Base-by-base conservation (phyloP, 2,113 vertebrate genomes). In the Edolisoma coerulescens region DNA sequence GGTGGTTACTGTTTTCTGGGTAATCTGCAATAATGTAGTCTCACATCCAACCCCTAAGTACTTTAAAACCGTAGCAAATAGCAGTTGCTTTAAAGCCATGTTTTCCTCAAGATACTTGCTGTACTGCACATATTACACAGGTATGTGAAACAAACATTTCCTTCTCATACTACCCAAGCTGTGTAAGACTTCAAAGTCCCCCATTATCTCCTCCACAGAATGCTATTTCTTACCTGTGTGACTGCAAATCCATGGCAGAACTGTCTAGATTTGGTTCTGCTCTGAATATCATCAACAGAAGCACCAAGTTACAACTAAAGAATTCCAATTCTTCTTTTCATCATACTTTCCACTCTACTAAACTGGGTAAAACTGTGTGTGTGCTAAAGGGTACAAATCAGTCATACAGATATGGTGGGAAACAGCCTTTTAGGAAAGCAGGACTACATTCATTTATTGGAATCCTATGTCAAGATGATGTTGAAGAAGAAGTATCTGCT, bases 401-500 rank as follows among this genome's bases (percentile, higher is more conserved):
- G 30, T 3, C 7, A 63, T 1, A 52, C 5, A 52, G 27, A 18
- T 22, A 22, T 6, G 27, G 20, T 39, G 10, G 18, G 37, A 76
- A 79, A 50, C 13, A 61, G 8, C 18, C 64, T 47, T 59, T 41
- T 16, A 73, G 61, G 65, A 61, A 70, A 67, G 57, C 37, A 77
- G 50, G 33, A 37, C 33, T n/a, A 57, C 32, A 35, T 33, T 60
- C 8, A 28, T 32, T 63, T 63, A 33, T 4, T 63, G 50, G 33
- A 56, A 75, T 52, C 18, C 2, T 11, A 23, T 2, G 9, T 39
- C 44, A 91, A 54, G 16, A 63, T 0, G 0, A 20, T 27, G 27
- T 9, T 61, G 52, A 89, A 49, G 47, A 89, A 64, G 27, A 2
- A 69, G 20, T 22, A 86, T 27, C 30, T 64, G n/a, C 19, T 89